Evolutionary conservation across 2,113 vertebrate genomes (phyloP).

Genomic region (Podocnemis expansa): DNA sequence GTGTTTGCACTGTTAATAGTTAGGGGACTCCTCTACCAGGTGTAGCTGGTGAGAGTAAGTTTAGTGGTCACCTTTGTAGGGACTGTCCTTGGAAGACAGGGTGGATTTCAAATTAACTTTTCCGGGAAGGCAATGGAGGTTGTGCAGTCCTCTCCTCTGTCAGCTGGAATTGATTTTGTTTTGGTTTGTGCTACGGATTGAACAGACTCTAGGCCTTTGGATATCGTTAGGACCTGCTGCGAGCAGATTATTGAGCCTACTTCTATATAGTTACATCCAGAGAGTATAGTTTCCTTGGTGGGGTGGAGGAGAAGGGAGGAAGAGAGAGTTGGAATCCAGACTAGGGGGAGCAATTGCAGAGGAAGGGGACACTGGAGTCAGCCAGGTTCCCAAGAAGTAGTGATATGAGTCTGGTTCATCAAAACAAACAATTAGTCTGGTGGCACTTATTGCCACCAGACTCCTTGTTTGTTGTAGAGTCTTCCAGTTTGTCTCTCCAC

Average conservation of each 20-base stretch:
- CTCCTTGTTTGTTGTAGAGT: no score
- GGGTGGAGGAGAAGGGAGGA: fast-evolving
- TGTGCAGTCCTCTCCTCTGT: neutral
- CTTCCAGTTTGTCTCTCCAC: neutral
- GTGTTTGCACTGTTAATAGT: neutral
- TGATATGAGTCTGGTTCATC: no score
- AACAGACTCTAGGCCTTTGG: neutral
- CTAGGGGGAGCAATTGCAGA: neutral
- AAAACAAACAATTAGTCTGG: no score
- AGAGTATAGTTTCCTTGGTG: neutral
- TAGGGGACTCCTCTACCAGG: neutral
- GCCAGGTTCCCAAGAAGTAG: no score
- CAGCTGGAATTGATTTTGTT: neutral
- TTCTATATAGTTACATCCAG: neutral
- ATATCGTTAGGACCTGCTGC: neutral
- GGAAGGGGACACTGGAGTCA: neutral
- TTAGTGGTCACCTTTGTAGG: neutral
- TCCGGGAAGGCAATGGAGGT: neutral
- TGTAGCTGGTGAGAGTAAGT: neutral
- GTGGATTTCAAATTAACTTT: neutral
- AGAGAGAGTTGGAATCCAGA: neutral
- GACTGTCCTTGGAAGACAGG: neutral
- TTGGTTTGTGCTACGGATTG: neutral
- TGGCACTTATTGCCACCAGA: no score
- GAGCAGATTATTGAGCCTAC: neutral